Evolutionary conservation across 1,140 invertebrate genomes (phyloP), one percentile per base, ranked within the genome.

Genomic region (Saccostrea glomerata): DNA sequence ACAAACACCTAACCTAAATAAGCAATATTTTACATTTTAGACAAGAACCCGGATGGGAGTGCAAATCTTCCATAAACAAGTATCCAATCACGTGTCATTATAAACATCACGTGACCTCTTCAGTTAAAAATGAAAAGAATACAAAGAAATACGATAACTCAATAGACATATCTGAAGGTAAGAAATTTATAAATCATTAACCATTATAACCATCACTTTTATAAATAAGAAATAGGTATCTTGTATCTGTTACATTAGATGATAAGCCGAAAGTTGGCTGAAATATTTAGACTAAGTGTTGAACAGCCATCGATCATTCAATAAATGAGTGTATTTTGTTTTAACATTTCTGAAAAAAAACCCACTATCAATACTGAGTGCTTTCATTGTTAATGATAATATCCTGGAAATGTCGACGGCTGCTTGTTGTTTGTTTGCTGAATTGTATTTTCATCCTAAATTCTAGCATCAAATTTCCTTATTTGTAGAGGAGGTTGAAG

Each of bases 21-120:
- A 36, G 30, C 0, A 1, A 36, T 36, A 36, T 36, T 86, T n/a
- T 84, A 2, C 20, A 25, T 86, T 86, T 17, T 47, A 66, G 30
- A 47, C n/a, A 63, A 40, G 85, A 40, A 86, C 56, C 56, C 20
- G 85, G 25, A 60, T 86, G 85, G 40, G n/a, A 40, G 20, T 63
- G 40, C n/a, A 40, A 63, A 25, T 63, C 30, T 17, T 66, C 66
- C n/a, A 25, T 47, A 17, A 82, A 66, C 20, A 55, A 84, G 58
- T 82, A 85, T 60, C 23, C 30, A 40, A 85, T 54, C 30, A 88
- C 63, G 11, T 82, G 36, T 77, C 30, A 56, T 20, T 25, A 77
- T 25, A 77, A 77, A 77, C 25, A 77, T 36, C 13, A 15, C 60
- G 20, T 23, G 23, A 7, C 60, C 6, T 23, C 60, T 23, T 23